Conservation (phyloP, 2,113 vertebrate genomes). For the Passer montanus region DNA sequence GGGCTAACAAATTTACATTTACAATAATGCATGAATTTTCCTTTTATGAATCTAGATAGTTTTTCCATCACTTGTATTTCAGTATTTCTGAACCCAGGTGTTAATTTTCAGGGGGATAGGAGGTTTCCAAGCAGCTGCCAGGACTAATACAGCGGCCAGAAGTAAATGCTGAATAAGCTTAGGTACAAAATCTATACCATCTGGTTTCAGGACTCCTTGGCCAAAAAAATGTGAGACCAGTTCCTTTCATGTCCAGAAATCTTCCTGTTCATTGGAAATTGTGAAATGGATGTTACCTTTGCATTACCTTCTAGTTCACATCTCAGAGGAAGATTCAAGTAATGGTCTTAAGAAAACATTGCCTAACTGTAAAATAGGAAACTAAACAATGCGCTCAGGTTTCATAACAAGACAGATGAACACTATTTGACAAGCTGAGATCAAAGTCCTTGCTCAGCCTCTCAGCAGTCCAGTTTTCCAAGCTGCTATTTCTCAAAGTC, state of each 20-base stretch:
- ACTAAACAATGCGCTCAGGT: neutral
- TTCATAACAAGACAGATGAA: neutral
- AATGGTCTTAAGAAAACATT: slow-evolving; percentile 28
- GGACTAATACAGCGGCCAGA: slow-evolving; percentile 60
- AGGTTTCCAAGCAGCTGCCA: slow-evolving; percentile 65
- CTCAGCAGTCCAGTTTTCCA: neutral
- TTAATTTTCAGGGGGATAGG: slow-evolving; percentile 69
- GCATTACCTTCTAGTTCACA: slow-evolving; percentile 46
- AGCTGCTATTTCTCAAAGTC: neutral
- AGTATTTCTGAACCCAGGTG: slow-evolving; percentile 66
- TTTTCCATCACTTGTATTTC: slow-evolving; percentile 56
- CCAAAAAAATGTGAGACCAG: slow-evolving; percentile 51
- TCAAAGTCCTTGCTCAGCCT: slow-evolving; percentile 14
- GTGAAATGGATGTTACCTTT: slow-evolving; percentile 57
- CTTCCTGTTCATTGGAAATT: neutral
- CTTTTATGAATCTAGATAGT: neutral
- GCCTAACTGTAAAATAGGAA: neutral
- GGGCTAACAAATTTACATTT: slow-evolving; percentile 2
- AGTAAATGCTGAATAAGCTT: slow-evolving; percentile 71
- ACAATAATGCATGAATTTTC: slow-evolving; percentile 2
- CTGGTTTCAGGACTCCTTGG: slow-evolving; percentile 42
- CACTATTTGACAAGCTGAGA: slow-evolving; percentile 6
- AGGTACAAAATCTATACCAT: slow-evolving; percentile 66
- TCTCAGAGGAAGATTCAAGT: slow-evolving; percentile 2
- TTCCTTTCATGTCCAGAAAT: slow-evolving; percentile 53